Percentiles rank a stretch among this genome's conserved stretches.
phyloP scores from a whole-genome alignment of 2,888 invertebrate genomes.

The Mythimna ferrago region DNA sequence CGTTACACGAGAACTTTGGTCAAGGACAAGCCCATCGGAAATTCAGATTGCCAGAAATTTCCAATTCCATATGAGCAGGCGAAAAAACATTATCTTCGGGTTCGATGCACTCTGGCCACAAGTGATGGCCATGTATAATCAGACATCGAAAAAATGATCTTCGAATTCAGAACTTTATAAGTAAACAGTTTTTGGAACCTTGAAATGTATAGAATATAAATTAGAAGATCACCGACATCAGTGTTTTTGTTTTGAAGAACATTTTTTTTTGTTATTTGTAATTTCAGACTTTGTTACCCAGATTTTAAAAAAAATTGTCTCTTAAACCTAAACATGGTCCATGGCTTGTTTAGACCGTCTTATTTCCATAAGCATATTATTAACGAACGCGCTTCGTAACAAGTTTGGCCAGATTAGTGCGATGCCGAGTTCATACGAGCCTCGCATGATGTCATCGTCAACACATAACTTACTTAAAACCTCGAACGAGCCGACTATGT shows the following conservation, averaged over 20 bases:
- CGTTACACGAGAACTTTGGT: slow-evolving; percentile 68
- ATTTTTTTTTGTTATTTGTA: not conserved
- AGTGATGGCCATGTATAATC: slow-evolving; percentile 58
- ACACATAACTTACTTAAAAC: slow-evolving; percentile 67
- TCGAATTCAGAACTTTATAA: slow-evolving; percentile 39
- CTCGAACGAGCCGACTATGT: slow-evolving; percentile 51
- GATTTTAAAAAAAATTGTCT: slow-evolving; percentile 22
- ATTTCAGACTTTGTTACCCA: not conserved
- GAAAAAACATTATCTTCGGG: slow-evolving; percentile 64
- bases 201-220: slow-evolving; percentile 32
- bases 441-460: slow-evolving; percentile 77
- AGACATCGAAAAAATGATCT: slow-evolving; percentile 47
- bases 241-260: slow-evolving; percentile 9
- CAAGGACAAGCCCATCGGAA: slow-evolving; percentile 76
- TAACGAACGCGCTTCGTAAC: slow-evolving; percentile 67
- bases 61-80: slow-evolving; percentile 69
- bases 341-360: slow-evolving; percentile 16
- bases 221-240: slow-evolving; percentile 6
- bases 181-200: slow-evolving; percentile 34
- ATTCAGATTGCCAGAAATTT: slow-evolving; percentile 74
- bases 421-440: slow-evolving; percentile 60
- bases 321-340: slow-evolving; percentile 12
- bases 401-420: slow-evolving; percentile 75
- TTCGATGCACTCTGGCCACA: slow-evolving; percentile 68
- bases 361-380: slow-evolving; percentile 61